Evolutionary conservation across 2,888 invertebrate genomes (phyloP).

Genomic region (Xiphydria camelus): DNA sequence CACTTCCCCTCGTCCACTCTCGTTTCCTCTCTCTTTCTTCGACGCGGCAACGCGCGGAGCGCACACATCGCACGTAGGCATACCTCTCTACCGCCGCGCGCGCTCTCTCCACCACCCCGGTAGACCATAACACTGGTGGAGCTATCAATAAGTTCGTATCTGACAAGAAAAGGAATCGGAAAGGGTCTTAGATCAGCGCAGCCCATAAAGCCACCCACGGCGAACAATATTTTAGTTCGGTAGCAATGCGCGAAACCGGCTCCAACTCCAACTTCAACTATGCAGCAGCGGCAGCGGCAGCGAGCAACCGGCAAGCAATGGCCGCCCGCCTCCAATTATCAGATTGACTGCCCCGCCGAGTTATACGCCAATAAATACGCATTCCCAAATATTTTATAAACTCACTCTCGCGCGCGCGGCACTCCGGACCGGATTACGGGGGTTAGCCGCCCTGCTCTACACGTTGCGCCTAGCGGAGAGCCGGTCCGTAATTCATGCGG

Average conservation of each 20-base stretch:
- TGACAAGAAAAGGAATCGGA: slow-evolving; percentile 44
- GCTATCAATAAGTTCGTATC: slow-evolving; percentile 49
- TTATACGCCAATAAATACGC: slow-evolving; percentile 34
- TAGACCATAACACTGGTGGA: slow-evolving; percentile 16
- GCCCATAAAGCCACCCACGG: slow-evolving; percentile 53
- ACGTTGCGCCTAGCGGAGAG: slow-evolving; percentile 18
- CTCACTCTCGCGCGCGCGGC: slow-evolving; percentile 17
- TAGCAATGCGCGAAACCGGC: slow-evolving; percentile 51
- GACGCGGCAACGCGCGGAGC: too few relatives aligned
- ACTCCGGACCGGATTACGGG: slow-evolving; percentile 14
- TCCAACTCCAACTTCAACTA: slow-evolving; percentile 26
- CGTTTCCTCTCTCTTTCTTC: too few relatives aligned
- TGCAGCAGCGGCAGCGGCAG: slow-evolving; percentile 14
- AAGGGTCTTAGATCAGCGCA: slow-evolving; percentile 43
- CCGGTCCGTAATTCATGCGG: slow-evolving; percentile 45
- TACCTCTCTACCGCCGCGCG: too few relatives aligned
- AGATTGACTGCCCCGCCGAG: slow-evolving; percentile 34
- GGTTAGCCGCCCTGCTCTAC: slow-evolving; percentile 12
- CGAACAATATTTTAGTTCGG: slow-evolving; percentile 54
- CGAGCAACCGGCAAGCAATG: slow-evolving; percentile 12
- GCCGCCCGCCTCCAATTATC: slow-evolving; percentile 40
- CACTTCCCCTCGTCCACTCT: too few relatives aligned
- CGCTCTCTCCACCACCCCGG: not conserved
- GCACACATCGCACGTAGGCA: too few relatives aligned
- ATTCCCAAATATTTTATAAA: slow-evolving; percentile 39